A percentile compares a stretch with the other conserved stretches of the same genome.
phyloP scores from a whole-genome alignment of 2,888 invertebrate species.

The Pediacus dermestoides region DNA sequence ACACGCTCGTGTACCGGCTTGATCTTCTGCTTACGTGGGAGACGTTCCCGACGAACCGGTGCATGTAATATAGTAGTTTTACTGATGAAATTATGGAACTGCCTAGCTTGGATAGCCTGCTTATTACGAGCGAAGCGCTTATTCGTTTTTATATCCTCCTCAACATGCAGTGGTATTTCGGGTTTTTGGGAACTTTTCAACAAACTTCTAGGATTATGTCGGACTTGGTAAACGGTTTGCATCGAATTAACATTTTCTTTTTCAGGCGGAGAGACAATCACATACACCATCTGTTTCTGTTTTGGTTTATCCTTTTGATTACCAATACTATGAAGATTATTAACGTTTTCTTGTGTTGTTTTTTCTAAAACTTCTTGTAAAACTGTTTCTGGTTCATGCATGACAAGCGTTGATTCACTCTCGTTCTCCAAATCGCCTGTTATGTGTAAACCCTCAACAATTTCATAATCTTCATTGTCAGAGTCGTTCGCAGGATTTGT shows the following conservation, averaged over 20 bases:
- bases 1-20: conserved; percentile 42
- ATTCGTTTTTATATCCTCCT: conserved; percentile 19
- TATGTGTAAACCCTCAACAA: conserved; percentile 39
- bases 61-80: conserved; percentile 45
- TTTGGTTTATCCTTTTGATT: conserved; percentile 18
- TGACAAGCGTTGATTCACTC: conserved; percentile 9
- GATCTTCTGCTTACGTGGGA: conserved; percentile 49
- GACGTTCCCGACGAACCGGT: conserved; percentile 41
- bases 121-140: conserved; percentile 40
- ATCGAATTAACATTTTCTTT: conserved; percentile 43
- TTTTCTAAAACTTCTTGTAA: conserved; percentile 19
- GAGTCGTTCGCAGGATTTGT: not conserved
- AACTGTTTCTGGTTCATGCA: conserved; percentile 17
- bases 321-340: conserved; percentile 10
- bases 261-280: conserved; percentile 39
- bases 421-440: conserved; percentile 30
- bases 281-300: conserved; percentile 30
- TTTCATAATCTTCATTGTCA: conserved; percentile 35
- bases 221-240: conserved; percentile 19
- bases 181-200: conserved; percentile 36
- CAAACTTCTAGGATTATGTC: conserved; percentile 42
- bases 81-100: conserved; percentile 43
- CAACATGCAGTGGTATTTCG: conserved; percentile 12
- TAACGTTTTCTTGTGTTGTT: conserved; percentile 12
- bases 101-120: conserved; percentile 39